Evolutionary conservation across 2,888 invertebrate species (phyloP), one percentile per base, ranked within the genome.

Genomic region (Apodemia hepburni): DNA sequence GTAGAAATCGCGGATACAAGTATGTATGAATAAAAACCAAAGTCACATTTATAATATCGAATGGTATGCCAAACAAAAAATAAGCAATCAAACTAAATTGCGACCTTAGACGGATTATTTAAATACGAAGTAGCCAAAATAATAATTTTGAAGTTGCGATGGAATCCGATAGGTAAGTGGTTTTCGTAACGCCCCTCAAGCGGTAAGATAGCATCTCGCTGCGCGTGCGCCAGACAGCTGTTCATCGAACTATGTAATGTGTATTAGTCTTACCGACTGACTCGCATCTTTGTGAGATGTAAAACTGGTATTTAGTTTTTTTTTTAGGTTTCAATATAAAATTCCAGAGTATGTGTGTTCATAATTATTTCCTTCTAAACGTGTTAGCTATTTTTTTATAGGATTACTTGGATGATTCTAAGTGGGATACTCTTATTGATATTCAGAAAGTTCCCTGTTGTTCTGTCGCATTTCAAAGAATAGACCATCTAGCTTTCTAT

Each of bases 151-250:
- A 77, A 75, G 47, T 45, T 75, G 71, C 77, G 85, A 87, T 88
- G 80, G 82, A 80, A 85, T 84, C 80, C 79, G 85, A 86, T 86
- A 87, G 82, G 84, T 85, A 88, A 88, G 87, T 86, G 84, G 86
- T 87, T 89, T 86, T 89, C 85, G 87, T 84, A 86, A 88, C 88
- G 89, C 87, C 87, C 85, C 84, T 77, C 80, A 70, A 79, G 85
- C 83, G 76, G 49, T 77, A 74, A 72, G 88, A 89, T 87, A 82
- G 66, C 69, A 88, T 87, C 87, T 54, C 69, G 61, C 65, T 69
- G 70, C 75, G 79, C 85, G 86, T 81, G 87, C 84, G 76, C 80
- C 67, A 69, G 71, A 62, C 75, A 72, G 71, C 76, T 75, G 75
- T 74, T 71, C 72, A 73, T 54, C 73, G 74, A 80, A 81, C 79